Conservation (phyloP, 1,140 invertebrate genomes). For the Thaumetopoea pityocampa region DNA sequence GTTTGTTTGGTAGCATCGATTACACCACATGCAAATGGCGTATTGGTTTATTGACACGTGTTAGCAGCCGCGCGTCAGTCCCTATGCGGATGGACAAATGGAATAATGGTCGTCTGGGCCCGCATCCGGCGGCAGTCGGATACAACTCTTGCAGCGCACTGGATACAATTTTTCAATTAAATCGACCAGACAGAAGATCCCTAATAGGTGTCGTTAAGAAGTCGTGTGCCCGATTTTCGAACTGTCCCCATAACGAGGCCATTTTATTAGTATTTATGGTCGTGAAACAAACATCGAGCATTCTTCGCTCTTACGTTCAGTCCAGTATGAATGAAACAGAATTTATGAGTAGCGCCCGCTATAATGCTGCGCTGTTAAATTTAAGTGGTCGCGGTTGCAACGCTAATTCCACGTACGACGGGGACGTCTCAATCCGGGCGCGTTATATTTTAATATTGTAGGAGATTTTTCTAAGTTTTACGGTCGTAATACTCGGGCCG, state of each 20-base stretch:
- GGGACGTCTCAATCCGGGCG: conserved; percentile 39
- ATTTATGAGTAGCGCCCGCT: conserved; percentile 61
- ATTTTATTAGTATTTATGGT: conserved; percentile 74
- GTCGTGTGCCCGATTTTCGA: conserved; percentile 73
- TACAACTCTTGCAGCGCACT: conserved; percentile 68
- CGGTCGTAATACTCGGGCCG: conserved; percentile 48
- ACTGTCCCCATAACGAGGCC: conserved; percentile 68
- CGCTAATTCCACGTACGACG: conserved; percentile 9
- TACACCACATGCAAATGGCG: no score
- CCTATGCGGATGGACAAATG: conserved; percentile 73
- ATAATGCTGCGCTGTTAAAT: conserved; percentile 44
- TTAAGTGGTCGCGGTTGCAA: conserved; percentile 28
- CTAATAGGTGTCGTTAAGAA: conserved; percentile 75
- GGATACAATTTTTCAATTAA: conserved; percentile 76
- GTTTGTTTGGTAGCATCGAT: no score
- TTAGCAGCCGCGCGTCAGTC: conserved; percentile 37
- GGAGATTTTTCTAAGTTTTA: conserved; percentile 70
- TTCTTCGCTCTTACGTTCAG: conserved; percentile 35
- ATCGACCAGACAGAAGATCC: conserved; percentile 73
- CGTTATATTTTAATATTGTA: conserved; percentile 37
- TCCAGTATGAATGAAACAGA: conserved; percentile 61
- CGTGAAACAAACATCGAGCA: conserved; percentile 53
- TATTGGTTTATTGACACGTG: conserved; percentile 69
- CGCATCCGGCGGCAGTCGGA: conserved; percentile 71
- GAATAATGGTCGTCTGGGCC: conserved; percentile 74